Conservation (phyloP, 2,113 vertebrate genomes). For the Muntiacus muntjak region DNA sequence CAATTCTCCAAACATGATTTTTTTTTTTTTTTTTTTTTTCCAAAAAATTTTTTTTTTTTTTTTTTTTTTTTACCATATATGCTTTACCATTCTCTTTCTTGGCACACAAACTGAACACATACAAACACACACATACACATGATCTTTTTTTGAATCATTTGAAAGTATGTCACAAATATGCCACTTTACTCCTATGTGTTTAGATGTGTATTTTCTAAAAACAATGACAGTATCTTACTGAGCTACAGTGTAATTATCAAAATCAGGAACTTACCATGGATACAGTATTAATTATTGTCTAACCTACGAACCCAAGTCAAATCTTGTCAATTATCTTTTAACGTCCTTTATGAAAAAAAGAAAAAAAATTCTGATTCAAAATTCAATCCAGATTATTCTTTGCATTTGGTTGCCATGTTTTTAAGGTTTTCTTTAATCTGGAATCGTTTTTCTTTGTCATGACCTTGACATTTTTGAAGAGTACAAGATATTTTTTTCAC, state of each 20-base stretch:
- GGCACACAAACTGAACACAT: neutral
- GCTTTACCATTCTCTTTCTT: neutral
- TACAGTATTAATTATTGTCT: neutral
- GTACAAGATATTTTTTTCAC: neutral
- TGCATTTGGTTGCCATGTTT: neutral
- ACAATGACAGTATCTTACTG: neutral
- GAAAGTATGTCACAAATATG: neutral
- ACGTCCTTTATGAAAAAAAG: neutral
- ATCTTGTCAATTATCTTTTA: neutral
- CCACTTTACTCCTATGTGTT: neutral
- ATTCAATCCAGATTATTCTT: neutral
- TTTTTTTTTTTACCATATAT: neutral
- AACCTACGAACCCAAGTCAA: neutral
- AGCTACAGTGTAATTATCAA: neutral
- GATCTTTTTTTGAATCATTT: neutral
- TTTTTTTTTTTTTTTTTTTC: neutral
- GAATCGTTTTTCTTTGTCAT: neutral
- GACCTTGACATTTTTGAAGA: neutral
- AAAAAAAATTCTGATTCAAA: neutral
- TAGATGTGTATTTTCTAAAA: neutral
- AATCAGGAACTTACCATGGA: neutral
- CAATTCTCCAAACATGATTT: neutral
- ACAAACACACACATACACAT: neutral
- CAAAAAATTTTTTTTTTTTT: neutral
- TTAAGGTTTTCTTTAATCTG: neutral